Percentiles rank a stretch among this genome's conserved stretches.
These are phyloP conservation scores for Oncorhynchus masou DNA, from an alignment of 2,113 vertebrate genomes.

Conservation along the genomic window DNA sequence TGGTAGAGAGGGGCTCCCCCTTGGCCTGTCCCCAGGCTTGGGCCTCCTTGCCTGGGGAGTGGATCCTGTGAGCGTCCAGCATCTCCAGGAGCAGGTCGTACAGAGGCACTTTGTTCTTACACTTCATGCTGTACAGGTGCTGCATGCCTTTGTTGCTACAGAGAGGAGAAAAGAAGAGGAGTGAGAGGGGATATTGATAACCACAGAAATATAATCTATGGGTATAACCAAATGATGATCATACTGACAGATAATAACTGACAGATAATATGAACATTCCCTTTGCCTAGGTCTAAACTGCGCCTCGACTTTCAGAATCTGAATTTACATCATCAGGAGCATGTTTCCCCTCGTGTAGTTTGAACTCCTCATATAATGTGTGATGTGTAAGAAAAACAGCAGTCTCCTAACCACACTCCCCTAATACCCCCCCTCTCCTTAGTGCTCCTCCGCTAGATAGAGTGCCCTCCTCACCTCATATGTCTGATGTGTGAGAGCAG, in stretches of 20 bases:
- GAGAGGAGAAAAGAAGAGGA: conserved; percentile 5
- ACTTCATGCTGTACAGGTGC: conserved; percentile 97
- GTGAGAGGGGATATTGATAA: neutral
- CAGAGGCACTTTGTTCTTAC: conserved; percentile 94
- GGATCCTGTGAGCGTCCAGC: conserved; percentile 91
- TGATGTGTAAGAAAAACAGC: neutral
- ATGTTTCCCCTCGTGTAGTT: neutral
- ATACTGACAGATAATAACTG: neutral
- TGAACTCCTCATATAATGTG: neutral
- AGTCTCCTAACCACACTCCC: no score
- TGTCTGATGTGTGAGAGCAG: conserved; percentile 97
- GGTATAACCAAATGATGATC: neutral
- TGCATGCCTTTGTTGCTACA: conserved; percentile 98
- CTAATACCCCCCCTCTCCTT: no score
- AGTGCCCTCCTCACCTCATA: conserved; percentile 83
- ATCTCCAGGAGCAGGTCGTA: conserved; percentile 96
- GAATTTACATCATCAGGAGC: no score
- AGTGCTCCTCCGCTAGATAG: no score
- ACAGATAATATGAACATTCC: no score
- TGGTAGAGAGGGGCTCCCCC: conserved; percentile 6
- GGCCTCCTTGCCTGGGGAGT: conserved; percentile 57
- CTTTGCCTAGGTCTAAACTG: no score
- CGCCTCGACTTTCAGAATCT: no score
- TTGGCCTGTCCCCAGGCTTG: conserved; percentile 39
- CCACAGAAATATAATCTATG: neutral